Conservation (phyloP, 2,113 vertebrate genomes). For the Thymallus thymallus region DNA sequence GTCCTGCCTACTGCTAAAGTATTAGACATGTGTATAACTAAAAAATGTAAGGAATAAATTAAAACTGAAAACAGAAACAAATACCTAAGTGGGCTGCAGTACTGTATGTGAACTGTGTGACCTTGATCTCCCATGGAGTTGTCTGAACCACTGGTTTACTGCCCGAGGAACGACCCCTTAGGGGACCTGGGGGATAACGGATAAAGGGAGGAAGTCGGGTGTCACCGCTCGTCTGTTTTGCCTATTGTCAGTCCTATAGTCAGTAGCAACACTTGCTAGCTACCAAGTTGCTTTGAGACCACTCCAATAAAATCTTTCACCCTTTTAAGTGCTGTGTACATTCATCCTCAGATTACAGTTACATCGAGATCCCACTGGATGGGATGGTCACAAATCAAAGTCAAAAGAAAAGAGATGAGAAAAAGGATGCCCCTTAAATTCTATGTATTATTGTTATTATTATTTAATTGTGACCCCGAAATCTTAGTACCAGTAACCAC, state of each 20-base stretch:
- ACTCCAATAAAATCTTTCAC: not conserved
- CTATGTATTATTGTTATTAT: no score
- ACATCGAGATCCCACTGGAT: not conserved
- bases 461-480: no score
- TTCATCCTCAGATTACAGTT: not conserved
- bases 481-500: not conserved
- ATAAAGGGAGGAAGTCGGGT: not conserved
- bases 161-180: not conserved
- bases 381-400: not conserved
- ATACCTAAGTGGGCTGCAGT: conserved; percentile 23
- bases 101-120: conserved; percentile 14
- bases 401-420: not conserved
- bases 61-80: conserved; percentile 9
- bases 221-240: not conserved
- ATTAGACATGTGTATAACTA: conserved; percentile 18
- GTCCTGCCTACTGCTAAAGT: conserved; percentile 22
- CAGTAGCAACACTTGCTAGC: not conserved
- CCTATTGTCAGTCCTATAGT: not conserved
- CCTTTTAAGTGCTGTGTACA: not conserved
- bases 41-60: conserved; percentile 18
- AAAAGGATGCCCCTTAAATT: no score
- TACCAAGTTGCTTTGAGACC: not conserved
- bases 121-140: conserved; percentile 5
- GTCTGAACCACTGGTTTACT: not conserved
- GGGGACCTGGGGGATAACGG: not conserved